Conservation (phyloP, 1,140 invertebrate species). For the Aphis craccivora region DNA sequence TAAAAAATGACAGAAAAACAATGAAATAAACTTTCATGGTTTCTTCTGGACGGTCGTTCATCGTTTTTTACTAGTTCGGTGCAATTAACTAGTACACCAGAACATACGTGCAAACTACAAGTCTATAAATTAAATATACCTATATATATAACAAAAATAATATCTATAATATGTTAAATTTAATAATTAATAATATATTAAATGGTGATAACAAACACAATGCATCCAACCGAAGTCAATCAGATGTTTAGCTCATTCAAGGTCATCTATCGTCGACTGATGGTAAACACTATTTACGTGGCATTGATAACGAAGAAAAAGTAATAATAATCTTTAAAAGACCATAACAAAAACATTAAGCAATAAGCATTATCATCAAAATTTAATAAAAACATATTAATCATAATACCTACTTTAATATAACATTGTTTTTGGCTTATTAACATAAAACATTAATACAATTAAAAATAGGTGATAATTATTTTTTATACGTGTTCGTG, state of each 20-base stretch:
- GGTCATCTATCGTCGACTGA: background rate
- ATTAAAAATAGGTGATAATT: background rate
- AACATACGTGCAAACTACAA: background rate
- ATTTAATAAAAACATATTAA: background rate
- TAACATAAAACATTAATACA: no score
- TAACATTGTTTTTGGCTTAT: background rate
- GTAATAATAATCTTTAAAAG: background rate
- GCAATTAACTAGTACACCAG: background rate
- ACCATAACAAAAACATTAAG: background rate
- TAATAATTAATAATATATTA: conserved; percentile 30
- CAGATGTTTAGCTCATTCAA: conserved; percentile 38
- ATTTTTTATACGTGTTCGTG: background rate
- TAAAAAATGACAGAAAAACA: background rate
- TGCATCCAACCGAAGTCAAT: conserved; percentile 36
- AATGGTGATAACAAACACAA: conserved; percentile 39
- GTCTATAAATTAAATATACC: background rate
- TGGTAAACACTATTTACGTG: background rate
- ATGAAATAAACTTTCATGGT: conserved; percentile 7
- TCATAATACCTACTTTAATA: background rate
- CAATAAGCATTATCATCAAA: background rate
- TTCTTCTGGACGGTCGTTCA: background rate
- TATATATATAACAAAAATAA: background rate
- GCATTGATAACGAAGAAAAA: background rate
- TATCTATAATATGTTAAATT: conserved; percentile 4
- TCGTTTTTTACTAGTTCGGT: background rate